These are phyloP conservation scores for Lepus timidus DNA, from an alignment of 2,113 vertebrate species.

Conservation along the genomic window DNA sequence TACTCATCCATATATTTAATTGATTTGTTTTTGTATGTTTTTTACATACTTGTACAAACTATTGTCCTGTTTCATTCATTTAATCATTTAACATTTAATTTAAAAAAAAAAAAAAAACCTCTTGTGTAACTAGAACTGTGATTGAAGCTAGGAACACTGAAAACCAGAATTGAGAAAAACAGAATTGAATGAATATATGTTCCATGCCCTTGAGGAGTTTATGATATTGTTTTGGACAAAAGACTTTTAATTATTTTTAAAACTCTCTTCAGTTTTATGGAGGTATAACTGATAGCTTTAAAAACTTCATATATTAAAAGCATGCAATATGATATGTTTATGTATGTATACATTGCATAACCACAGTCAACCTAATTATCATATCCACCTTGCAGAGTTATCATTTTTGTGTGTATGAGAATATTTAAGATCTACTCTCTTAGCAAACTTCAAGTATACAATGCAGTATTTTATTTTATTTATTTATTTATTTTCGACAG, in stretches of 20 bases:
- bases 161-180: neutral
- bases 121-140: slow-evolving; percentile 14
- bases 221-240: slow-evolving; percentile 16
- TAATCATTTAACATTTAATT: slow-evolving; percentile 25
- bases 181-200: neutral
- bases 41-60: neutral
- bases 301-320: neutral
- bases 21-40: slow-evolving; percentile 33
- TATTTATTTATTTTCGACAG: too few species aligned
- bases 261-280: neutral
- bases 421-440: neutral
- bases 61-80: neutral
- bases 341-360: neutral
- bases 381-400: neutral
- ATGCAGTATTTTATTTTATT: neutral
- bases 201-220: neutral
- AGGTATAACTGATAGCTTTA: neutral
- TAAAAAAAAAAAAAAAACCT: neutral
- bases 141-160: neutral
- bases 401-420: neutral
- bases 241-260: neutral
- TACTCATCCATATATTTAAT: neutral
- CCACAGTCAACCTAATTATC: neutral
- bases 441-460: neutral
- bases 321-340: neutral